Base-by-base conservation (phyloP, 2,113 vertebrate genomes). In the Ancistrus triradiatus region DNA sequence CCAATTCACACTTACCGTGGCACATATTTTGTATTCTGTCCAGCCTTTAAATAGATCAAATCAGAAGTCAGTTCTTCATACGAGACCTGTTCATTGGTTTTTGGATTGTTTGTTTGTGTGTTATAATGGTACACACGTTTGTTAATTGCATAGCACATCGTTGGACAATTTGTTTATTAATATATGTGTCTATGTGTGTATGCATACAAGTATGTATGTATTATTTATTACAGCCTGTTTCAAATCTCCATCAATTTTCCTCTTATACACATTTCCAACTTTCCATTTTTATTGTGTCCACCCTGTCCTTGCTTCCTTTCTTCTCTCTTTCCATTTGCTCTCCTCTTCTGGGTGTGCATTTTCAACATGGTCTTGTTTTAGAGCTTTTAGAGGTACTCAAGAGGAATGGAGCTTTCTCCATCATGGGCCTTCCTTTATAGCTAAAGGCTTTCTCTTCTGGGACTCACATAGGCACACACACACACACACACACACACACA, bases 331-430 rank as follows among this genome's bases (percentile, higher is more conserved):
- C 42, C 59, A 51, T 61, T 70, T 56, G 24, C 15, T 50, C 48
- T 21, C 21, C n/a, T 59, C 53, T 42, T 37, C 17, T 40, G 3
- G 15, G 55, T 69, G 48, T 25, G 56, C 42, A 31, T 60, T 59
- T 69, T 65, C 63, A 49, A 15, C 44, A 25, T 15, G 6, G 33
- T 65, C 71, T 48, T 64, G 66, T 68, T 73, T 73, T 64, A 60
- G 55, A 64, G 70, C 65, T 73, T 68, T 68, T 73, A 73, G 65
- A 55, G 55, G 7, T 55, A 59, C 59, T 71, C 63, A 57, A 52
- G 63, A 63, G 63, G 48, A 53, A 31, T 24, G 14, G 44, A 56
- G 67, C 67, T 55, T n/a, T 69, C 50, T 68, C 17, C 33, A 59
- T 15, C 24, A 48, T 8, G 37, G 68, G 59, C 37, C 48, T 59